Percentiles rank a stretch among this genome's conserved stretches.
Evolutionary conservation across 1,140 invertebrate species (phyloP).

Genomic region (Penaeus indicus): DNA sequence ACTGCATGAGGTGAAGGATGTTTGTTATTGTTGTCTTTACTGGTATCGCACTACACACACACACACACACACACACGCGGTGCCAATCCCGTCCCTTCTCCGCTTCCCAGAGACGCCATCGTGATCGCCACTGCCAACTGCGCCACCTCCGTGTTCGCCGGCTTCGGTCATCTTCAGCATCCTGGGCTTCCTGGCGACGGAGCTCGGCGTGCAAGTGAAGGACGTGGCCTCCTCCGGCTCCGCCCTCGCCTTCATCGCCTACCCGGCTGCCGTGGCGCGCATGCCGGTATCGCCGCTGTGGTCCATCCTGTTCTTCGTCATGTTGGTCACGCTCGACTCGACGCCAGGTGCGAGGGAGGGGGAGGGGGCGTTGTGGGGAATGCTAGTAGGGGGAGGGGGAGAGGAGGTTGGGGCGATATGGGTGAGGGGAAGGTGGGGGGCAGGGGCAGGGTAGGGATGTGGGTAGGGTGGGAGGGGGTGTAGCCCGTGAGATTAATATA

Average conservation of each 20-base stretch:
- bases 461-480: no score
- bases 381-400: no score
- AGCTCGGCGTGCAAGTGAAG: conserved; percentile 79
- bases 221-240: conserved; percentile 78
- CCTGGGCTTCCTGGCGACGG: conserved; percentile 83
- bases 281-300: conserved; percentile 70
- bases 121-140: conserved; percentile 70
- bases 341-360: conserved; percentile 62
- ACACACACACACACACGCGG: no score
- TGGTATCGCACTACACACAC: neutral
- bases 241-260: conserved; percentile 70
- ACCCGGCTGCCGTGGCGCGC: conserved; percentile 70
- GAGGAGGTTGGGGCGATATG: no score
- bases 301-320: conserved; percentile 76
- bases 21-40: no score
- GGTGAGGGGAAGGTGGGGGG: neutral
- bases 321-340: conserved; percentile 72
- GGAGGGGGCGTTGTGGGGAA: no score
- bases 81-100: no score
- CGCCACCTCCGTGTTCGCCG: conserved; percentile 70
- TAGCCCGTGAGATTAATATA: no score
- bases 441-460: no score
- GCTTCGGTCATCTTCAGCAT: conserved; percentile 71
- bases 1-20: conserved; percentile 73
- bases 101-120: conserved; percentile 68